Evolutionary conservation across 2,888 invertebrate genomes (phyloP), one percentile per base, ranked within the genome.

Genomic region (Synergus gifuensis): DNA sequence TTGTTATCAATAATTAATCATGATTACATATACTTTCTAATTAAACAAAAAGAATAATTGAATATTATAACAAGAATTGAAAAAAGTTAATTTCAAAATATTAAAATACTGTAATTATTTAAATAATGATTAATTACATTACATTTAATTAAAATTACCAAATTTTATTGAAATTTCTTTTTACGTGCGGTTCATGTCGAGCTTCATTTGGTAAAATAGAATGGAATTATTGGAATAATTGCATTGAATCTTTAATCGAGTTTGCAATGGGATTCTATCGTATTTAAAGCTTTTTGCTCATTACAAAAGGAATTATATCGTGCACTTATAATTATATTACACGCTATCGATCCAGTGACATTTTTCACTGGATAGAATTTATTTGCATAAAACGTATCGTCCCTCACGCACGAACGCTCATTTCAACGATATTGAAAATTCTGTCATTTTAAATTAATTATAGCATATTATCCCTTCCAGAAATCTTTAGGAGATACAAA

Each of bases 361-460:
- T 67, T 67, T 67, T 28, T 44, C 9, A 22, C 18, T 22, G 67
- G 46, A 67, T 67, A 22, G 46, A 67, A 46, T 22, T 28, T 62
- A 67, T 46, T 67, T 67, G 46, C 67, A 46, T 67, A 46, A 46
- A 67, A 46, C 67, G 22, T 67, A 46, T 67, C 67, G 46, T 22
- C 28, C 2, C 22, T 67, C 22, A 46, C 46, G 67, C 67, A 67
- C 67, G 46, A 67, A 44, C 14, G 22, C 67, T 46, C 46, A 22
- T 22, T 67, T 44, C 22, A 22, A 9, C 12, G 4, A 44, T 67
- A 46, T 67, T 22, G n/a, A 46, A 44, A 67, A 67, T 44, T 44
- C 44, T 46, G 18, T 44, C 46, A 67, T 67, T 67, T 67, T 46
- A 12, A 67, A 67, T 67, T 67, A 46, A 67, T 67, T 67, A 46